Evolutionary conservation across 2,113 vertebrate genomes (phyloP).

Genomic region (Orthonyx spaldingii): DNA sequence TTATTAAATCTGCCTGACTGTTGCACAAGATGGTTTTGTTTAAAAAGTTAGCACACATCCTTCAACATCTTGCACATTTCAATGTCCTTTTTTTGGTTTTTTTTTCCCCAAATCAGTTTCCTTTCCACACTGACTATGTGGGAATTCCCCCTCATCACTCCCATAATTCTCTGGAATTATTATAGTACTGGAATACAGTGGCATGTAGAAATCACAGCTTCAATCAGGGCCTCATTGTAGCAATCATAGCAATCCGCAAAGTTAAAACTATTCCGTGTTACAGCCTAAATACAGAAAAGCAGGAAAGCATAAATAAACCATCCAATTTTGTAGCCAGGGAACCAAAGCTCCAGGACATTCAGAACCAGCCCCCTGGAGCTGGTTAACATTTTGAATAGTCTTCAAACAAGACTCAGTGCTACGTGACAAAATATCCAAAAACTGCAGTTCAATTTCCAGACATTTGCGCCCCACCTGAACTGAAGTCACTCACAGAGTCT

Average conservation of each 20-base stretch:
- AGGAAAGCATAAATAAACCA: background rate
- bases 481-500: background rate
- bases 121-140: background rate
- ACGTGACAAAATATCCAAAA: background rate
- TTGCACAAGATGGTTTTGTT: background rate
- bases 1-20: background rate
- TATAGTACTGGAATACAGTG: background rate
- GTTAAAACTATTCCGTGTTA: background rate
- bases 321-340: background rate
- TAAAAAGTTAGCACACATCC: background rate
- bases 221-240: background rate
- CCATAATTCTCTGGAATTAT: background rate
- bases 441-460: background rate
- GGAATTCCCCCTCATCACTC: background rate
- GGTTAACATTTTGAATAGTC: background rate
- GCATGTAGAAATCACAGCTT: background rate
- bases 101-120: accelerated
- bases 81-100: background rate
- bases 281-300: background rate
- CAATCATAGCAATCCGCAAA: background rate
- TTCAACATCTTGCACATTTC: background rate
- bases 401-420: background rate
- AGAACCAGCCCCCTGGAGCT: background rate
- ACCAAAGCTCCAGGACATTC: background rate
- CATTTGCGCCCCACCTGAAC: background rate